Percentiles rank a stretch among this genome's conserved stretches.
Conservation (phyloP, 2,797 vertebrate species). For the Allobates femoralis region DNA sequence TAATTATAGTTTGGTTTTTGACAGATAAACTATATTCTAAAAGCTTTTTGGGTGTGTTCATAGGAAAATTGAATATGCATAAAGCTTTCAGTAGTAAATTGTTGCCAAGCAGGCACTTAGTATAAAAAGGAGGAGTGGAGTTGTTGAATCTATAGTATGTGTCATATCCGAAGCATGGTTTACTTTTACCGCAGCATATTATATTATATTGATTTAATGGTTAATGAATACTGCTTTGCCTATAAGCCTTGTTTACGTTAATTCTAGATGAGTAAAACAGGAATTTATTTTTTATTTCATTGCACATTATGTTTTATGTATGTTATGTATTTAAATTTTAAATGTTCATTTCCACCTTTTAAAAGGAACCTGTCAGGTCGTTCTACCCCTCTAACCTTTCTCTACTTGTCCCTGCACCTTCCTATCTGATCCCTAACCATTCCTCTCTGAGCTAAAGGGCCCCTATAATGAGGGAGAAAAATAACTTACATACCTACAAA, state of each 20-base stretch:
- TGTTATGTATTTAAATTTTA: too few species aligned
- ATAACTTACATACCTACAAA: too few species aligned
- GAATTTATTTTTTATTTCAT: conserved; percentile 2
- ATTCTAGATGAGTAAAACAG: conserved; percentile 20
- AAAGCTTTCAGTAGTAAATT: conserved; percentile 56
- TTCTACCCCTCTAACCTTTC: too few species aligned
- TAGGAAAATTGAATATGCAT: conserved; percentile 43
- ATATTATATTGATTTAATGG: not conserved
- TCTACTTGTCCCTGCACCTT: too few species aligned
- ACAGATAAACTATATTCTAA: conserved; percentile 52
- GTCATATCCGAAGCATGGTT: conserved; percentile 19
- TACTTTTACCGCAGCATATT: not conserved
- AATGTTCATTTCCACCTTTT: too few species aligned
- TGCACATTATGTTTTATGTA: not conserved
- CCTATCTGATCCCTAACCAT: too few species aligned
- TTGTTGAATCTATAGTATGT: not conserved
- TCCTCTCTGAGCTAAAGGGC: too few species aligned
- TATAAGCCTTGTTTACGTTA: not conserved
- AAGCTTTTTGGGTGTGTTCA: conserved; percentile 44
- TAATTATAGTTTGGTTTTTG: conserved; percentile 46
- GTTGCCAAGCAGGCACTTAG: conserved; percentile 45
- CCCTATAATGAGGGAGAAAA: too few species aligned
- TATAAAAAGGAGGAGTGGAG: conserved; percentile 46
- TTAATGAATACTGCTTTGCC: not conserved
- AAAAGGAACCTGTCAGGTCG: too few species aligned